Evolutionary conservation across 1,140 invertebrate genomes (phyloP).

Genomic region (Plutomurus gul): DNA sequence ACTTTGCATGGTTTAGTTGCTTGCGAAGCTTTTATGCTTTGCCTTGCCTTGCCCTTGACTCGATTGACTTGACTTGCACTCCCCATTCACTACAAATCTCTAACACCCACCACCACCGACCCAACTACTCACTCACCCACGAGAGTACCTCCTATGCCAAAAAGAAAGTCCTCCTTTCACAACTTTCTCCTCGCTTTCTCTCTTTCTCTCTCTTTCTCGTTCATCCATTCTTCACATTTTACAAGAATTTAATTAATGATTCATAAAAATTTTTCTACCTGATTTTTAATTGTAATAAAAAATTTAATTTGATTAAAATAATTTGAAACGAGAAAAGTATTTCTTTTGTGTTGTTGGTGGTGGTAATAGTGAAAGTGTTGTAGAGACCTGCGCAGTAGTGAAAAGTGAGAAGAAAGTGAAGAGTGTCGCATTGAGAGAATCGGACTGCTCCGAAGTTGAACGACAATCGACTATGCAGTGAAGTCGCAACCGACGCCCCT

Average conservation of each 20-base stretch:
- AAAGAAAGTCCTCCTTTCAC: too few species aligned
- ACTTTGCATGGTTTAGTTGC: neutral
- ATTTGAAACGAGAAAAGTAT: too few species aligned
- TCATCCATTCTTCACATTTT: too few species aligned
- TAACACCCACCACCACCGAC: neutral
- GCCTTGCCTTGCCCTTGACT: constrained; percentile 17
- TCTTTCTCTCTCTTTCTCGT: too few species aligned
- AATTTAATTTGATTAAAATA: neutral
- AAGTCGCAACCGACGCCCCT: constrained; percentile 20
- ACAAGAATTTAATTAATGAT: too few species aligned
- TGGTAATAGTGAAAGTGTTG: neutral
- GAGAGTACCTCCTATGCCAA: too few species aligned
- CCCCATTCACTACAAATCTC: neutral
- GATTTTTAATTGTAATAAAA: too few species aligned
- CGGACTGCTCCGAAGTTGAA: neutral
- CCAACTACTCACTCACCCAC: neutral
- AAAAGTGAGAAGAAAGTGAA: constrained; percentile 27
- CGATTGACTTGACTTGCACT: neutral
- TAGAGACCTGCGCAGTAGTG: neutral
- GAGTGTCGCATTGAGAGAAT: neutral
- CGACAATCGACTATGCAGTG: constrained; percentile 19
- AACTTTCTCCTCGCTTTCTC: too few species aligned
- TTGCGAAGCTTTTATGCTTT: neutral
- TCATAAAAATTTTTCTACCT: too few species aligned
- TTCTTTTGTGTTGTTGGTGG: too few species aligned